Conservation (phyloP, 2,797 vertebrate genomes). For the Gephyroberyx darwinii region DNA sequence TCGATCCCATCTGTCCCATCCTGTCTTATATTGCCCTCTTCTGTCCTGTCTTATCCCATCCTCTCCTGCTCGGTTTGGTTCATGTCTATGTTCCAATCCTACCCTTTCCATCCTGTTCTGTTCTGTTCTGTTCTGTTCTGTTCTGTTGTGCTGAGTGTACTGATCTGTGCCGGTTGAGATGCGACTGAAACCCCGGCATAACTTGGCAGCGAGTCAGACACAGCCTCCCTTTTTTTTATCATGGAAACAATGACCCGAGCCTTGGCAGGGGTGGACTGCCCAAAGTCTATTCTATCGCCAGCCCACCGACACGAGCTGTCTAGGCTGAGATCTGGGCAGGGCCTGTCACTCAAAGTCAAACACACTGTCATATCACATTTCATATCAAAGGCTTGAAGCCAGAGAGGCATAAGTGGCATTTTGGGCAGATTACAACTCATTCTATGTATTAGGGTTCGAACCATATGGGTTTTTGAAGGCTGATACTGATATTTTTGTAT, state of each 20-base stretch:
- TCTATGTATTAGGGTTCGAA: too few species aligned
- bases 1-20: background rate
- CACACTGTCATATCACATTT: background rate
- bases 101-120: background rate
- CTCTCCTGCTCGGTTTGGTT: background rate
- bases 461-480: too few species aligned
- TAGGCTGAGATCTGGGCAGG: background rate
- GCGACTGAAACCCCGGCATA: slow-evolving; percentile 14
- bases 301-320: too few species aligned
- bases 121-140: background rate
- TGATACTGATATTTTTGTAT: too few species aligned
- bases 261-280: too few species aligned
- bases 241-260: slow-evolving; percentile 16
- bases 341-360: background rate
- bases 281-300: too few species aligned
- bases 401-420: background rate
- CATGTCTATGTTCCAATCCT: background rate
- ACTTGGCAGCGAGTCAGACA: slow-evolving; percentile 38
- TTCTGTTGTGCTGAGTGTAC: background rate
- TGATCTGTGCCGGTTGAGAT: background rate
- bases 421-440: background rate
- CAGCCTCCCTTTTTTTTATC: background rate
- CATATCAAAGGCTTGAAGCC: background rate
- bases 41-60: too few species aligned
- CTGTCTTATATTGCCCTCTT: too few species aligned